Base-by-base conservation (phyloP, 2,888 invertebrate species). In the Machimus rusticus region DNA sequence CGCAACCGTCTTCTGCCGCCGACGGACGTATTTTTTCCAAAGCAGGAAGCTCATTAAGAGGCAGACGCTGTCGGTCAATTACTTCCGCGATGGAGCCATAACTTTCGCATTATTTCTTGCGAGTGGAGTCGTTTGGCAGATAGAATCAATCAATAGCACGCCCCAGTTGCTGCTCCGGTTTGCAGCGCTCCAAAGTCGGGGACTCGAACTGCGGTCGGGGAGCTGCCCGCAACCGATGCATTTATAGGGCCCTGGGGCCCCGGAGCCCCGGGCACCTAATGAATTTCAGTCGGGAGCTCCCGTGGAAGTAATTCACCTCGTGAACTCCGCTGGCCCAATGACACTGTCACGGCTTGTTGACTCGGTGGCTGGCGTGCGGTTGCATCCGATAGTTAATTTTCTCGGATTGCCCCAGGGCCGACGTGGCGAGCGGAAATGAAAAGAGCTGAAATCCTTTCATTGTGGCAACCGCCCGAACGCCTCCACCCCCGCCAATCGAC, bases 131-230 rank as follows among this genome's bases (percentile, higher is more conserved):
- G 66, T 66, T 66, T 66, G 23, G 23, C 66, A 66, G 66, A 66
- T 66, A 66, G 66, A 66, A 66, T 82, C 82, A 82, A 82, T 82
- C 82, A 82, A 82, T 82, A 82, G 28, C 19, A 82, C 82, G 82
- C 82, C 57, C 82, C 82, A 82, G 28, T 82, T 82, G 57, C 66
- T 57, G 12, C 76, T 23, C 66, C 51, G 31, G 51, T 51, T 79
- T 51, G 46, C 79, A 66, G 31, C 28, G 28, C 31, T 28, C 31
- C 31, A 28, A 31, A n/a, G 51, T 28, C 51, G 31, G 23, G 23
- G 28, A 46, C 31, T 16, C 31, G 31, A 51, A 19, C n/a, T 51
- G 14, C 51, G 51, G 23, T 55, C 79, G 46, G 28, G 66, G 28
- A 23, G 23, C 14, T 19, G 16, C n/a, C 37, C 37, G 31, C n/a